Conservation (phyloP, 2,113 vertebrate genomes). For the Nasalis larvatus region DNA sequence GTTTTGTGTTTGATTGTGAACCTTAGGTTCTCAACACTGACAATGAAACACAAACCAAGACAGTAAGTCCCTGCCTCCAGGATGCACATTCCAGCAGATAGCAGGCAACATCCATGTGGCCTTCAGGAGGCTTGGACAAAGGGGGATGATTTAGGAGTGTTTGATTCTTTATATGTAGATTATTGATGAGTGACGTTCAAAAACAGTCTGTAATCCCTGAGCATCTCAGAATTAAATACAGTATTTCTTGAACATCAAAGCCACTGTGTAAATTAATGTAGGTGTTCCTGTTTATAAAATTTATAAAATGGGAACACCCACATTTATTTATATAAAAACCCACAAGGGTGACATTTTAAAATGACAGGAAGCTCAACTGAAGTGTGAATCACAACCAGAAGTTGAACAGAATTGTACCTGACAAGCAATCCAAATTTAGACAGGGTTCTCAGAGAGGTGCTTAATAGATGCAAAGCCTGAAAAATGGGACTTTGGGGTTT, state of each 20-base stretch:
- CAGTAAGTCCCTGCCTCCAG: background rate
- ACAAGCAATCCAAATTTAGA: background rate
- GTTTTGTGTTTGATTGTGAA: background rate
- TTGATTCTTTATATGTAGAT: background rate
- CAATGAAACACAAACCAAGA: background rate
- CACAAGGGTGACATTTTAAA: slow-evolving; percentile 21
- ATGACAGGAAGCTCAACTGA: background rate
- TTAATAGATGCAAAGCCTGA: background rate
- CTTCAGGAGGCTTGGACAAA: background rate
- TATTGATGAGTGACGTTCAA: background rate
- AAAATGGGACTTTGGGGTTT: background rate
- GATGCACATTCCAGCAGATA: background rate
- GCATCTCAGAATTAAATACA: background rate
- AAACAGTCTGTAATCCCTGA: background rate
- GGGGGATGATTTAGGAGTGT: background rate
- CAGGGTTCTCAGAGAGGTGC: background rate
- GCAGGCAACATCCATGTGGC: background rate
- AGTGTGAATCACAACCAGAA: background rate
- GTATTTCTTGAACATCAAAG: slow-evolving; percentile 44
- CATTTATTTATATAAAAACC: background rate
- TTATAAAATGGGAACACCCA: background rate
- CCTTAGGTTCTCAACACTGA: background rate
- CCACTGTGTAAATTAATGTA: background rate
- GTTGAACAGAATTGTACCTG: background rate
- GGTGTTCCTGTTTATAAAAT: background rate